A percentile compares a stretch with the other conserved stretches of the same genome.
Evolutionary conservation across 2,888 invertebrate genomes (phyloP).

Genomic region (Candidula unifasciata): DNA sequence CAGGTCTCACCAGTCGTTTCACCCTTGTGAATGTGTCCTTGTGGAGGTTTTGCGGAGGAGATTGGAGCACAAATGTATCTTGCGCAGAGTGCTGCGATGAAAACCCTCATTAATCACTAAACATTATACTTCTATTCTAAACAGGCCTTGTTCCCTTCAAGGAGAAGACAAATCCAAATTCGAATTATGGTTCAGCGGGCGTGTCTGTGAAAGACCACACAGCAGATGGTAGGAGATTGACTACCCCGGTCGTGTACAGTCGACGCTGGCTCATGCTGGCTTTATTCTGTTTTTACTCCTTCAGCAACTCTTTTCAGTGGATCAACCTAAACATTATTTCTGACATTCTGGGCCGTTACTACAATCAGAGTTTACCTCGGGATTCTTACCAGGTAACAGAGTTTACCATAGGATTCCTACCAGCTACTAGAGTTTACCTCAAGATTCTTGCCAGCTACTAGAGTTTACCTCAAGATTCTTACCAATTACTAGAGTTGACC

Average conservation of each 20-base stretch:
- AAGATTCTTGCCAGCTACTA: too few species aligned
- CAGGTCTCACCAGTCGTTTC: too few species aligned
- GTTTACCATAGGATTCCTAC: too few species aligned
- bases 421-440: too few species aligned
- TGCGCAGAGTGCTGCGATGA: too few species aligned
- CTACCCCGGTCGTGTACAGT: constrained; percentile 57
- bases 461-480: too few species aligned
- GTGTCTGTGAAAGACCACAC: background rate
- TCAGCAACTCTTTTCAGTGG: constrained; percentile 97
- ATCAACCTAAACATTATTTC: constrained; percentile 96
- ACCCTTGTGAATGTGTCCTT: too few species aligned
- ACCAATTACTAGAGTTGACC: too few species aligned
- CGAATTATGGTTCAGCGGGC: background rate
- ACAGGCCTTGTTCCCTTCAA: background rate
- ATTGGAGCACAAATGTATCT: too few species aligned
- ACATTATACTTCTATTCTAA: background rate
- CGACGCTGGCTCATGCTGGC: constrained; percentile 90
- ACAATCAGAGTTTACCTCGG: constrained; percentile 76
- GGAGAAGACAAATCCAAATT: background rate
- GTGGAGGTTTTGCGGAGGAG: too few species aligned
- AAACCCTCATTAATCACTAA: too few species aligned
- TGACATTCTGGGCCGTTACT: constrained; percentile 85
- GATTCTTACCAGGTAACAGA: constrained; percentile 65
- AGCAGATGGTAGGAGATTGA: background rate
- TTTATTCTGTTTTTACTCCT: constrained; percentile 92